Evolutionary conservation across 2,113 vertebrate genomes (phyloP), one percentile per base, ranked within the genome.

Genomic region (Strix uralensis): DNA sequence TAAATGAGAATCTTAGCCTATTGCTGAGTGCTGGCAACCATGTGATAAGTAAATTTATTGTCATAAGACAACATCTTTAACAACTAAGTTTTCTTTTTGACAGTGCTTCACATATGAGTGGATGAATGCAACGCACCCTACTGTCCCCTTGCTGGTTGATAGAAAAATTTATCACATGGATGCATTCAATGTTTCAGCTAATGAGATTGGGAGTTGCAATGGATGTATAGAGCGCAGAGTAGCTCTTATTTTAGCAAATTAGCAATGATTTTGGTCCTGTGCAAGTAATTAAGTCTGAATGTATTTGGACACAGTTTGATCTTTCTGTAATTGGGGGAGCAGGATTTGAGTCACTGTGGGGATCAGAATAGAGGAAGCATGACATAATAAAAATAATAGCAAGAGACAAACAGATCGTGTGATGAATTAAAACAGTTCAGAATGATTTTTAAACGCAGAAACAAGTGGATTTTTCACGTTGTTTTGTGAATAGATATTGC

Each of bases 231-330:
- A 67, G 20, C 58, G 40, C 49, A 78, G 85, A 88, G n/a, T 22
- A 85, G 44, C 79, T 81, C 78, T 88, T 88, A 86, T 59, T 74
- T 94, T 95, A 93, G 72, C 22, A 88, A 74, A 89, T 96, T 95
- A 90, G 86, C 66, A 94, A 65, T 88, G 54, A 94, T 93, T 96
- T 94, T 11, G 8, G 88, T 87, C 49, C 90, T 81, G 51, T 85
- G 61, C 85, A 70, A 78, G 84, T 90, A 92, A 95, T 88, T 90
- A 88, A 87, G 65, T 66, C 89, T 74, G 90, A 89, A 86, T 91
- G 75, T 47, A 88, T 94, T 94, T 94, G 78, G 80, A 59, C 73
- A 85, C 65, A n/a, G 58, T 83, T 97, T 54, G 38, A 81, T 97
- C 74, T 91, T 73, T 70, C 38, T 88, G 13, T 91, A 54, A 16